Evolutionary conservation across 2,797 vertebrate genomes (phyloP).

Genomic region (Myotis myotis): DNA sequence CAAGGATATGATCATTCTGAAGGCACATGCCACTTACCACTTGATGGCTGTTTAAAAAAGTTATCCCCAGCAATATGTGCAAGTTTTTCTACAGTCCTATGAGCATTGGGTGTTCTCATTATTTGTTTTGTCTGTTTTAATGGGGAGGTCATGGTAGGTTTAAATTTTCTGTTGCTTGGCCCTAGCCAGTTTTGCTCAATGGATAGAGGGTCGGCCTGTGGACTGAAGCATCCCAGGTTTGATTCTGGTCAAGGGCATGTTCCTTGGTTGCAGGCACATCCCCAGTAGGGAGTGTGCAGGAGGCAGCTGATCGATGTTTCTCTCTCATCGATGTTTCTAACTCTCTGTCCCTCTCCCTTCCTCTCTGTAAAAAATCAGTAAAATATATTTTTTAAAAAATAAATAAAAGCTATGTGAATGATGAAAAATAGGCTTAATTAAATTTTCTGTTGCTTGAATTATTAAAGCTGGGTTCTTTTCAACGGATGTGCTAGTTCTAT

Average conservation of each 20-base stretch:
- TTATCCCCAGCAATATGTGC: neutral
- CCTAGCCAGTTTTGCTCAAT: no score
- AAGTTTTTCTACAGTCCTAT: neutral
- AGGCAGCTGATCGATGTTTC: no score
- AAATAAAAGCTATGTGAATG: no score
- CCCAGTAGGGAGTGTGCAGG: no score
- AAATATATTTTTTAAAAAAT: no score
- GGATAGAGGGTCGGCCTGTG: no score
- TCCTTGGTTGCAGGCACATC: no score
- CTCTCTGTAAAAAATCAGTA: no score
- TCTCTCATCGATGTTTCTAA: no score
- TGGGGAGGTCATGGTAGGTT: neutral
- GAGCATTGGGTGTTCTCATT: neutral
- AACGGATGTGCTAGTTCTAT: neutral
- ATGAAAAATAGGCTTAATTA: neutral
- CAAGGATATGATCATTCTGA: neutral
- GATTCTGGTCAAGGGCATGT: no score
- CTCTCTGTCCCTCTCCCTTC: no score
- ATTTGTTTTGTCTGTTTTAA: slow-evolving; percentile 33
- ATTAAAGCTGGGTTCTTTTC: neutral
- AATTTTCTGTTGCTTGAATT: neutral
- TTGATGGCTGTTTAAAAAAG: neutral
- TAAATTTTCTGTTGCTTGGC: neutral
- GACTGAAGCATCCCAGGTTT: no score
- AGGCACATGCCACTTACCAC: neutral